Evolutionary conservation across 2,888 invertebrate species (phyloP), one percentile per base, ranked within the genome.

Genomic region (Caenorhabditis becei): DNA sequence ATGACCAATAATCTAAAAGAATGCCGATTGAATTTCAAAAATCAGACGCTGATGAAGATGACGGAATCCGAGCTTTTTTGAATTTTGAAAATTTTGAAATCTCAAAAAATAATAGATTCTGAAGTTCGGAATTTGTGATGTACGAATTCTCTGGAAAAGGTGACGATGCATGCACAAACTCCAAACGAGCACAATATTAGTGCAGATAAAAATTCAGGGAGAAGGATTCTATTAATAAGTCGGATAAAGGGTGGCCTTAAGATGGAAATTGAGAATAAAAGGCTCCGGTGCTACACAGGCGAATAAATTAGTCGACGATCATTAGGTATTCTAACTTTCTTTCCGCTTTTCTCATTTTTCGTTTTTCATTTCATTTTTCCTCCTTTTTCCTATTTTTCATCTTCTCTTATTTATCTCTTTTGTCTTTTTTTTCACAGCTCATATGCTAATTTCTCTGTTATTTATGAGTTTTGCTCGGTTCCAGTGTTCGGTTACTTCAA

Each of bases 61-160:
- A 14, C 16, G 24, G 20, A 49, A 49, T 49, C 5, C 24, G 5
- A 11, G 51, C 14, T 24, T 8, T 24, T 51, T 24, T 51, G 24
- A 51, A 51, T 51, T 24, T 5, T 44, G 3, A 41, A 14, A 5
- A 20, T 20, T 11, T 18, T 18, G 14, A 1, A 11, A 44, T n/a
- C 20, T 59, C 59, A 44, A 41, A 59, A 23, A 41, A 61, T 65
- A 66, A 74, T 66, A 49, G 53, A 75, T 75, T 75, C 75, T 47
- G 18, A 47, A 35, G 74, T 53, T 66, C 49, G 44, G 23, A 28
- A 32, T 11, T 18, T 7, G 18, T 20, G 59, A 51, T 41, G 66
- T 51, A 49, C 47, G 66, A 28, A 26, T 54, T 4, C 2, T 32
- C 32, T 32, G 44, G 59, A 66, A 47, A 65, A 66, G 58, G 65